phyloP scores from a whole-genome alignment of 2,888 invertebrate species.

The Synanthedon vespiformis region DNA sequence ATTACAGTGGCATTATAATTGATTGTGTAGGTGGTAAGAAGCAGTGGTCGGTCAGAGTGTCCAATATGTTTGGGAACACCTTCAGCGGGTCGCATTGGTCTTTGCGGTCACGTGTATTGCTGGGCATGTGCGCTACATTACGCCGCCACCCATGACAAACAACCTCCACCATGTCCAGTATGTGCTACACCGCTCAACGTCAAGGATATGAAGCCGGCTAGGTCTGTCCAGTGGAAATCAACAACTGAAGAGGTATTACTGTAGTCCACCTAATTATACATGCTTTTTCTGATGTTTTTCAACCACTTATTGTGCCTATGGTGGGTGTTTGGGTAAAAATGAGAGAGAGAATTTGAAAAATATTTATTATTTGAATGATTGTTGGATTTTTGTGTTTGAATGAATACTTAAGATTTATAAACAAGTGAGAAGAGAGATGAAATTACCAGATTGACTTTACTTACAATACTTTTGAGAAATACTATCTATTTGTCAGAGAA shows the following conservation, averaged over 20 bases:
- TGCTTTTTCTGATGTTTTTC: too few relatives aligned
- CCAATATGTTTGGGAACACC: conserved; percentile 94
- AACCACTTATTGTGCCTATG: too few relatives aligned
- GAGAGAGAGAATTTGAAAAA: too few relatives aligned
- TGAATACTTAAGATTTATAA: too few relatives aligned
- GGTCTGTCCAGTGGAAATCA: conserved; percentile 48
- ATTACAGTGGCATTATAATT: background rate
- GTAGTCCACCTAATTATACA: too few relatives aligned
- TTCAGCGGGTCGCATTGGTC: conserved; percentile 89
- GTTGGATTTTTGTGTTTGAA: too few relatives aligned
- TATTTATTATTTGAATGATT: too few relatives aligned
- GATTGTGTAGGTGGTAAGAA: conserved; percentile 40
- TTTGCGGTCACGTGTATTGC: conserved; percentile 96
- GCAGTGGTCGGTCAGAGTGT: conserved; percentile 70
- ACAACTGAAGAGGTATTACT: conserved; percentile 42
- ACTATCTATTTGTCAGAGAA: too few relatives aligned
- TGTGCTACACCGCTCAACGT: conserved; percentile 87
- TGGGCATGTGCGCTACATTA: conserved; percentile 97
- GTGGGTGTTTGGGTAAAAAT: too few relatives aligned
- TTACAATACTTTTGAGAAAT: too few relatives aligned
- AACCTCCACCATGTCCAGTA: conserved; percentile 87
- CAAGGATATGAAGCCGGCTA: conserved; percentile 82
- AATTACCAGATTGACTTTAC: too few relatives aligned
- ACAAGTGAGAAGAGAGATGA: too few relatives aligned
- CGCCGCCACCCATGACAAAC: conserved; percentile 84